Percentiles rank a stretch among this genome's conserved stretches.
Evolutionary conservation across 2,888 invertebrate genomes (phyloP).

Genomic region (Archaeoteleia sp.): DNA sequence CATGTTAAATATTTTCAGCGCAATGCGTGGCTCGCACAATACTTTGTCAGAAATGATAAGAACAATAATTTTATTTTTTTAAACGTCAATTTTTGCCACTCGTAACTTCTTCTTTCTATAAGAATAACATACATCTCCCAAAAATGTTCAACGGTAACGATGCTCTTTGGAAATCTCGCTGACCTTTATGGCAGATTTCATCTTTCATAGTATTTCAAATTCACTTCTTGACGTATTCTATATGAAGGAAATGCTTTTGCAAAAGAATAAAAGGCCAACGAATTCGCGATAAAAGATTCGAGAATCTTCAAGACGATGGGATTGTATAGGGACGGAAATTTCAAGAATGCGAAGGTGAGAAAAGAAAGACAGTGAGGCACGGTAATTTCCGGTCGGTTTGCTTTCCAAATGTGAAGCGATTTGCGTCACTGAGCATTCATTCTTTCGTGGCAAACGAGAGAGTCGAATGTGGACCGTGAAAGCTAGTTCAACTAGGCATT

Average conservation of each 20-base stretch:
- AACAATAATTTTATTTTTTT: too few relatives aligned
- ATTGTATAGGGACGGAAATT: slow-evolving; percentile 3
- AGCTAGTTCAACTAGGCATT: slow-evolving; percentile 42
- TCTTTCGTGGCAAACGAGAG: slow-evolving; percentile 44
- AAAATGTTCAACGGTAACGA: background rate
- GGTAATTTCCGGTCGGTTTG: slow-evolving; percentile 50
- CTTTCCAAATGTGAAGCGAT: slow-evolving; percentile 26
- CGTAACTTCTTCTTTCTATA: too few relatives aligned
- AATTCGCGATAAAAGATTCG: slow-evolving; percentile 12
- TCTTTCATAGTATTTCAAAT: background rate
- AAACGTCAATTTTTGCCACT: too few relatives aligned
- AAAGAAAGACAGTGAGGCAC: slow-evolving; percentile 33
- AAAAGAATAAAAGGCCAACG: slow-evolving; percentile 15
- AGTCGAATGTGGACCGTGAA: slow-evolving; percentile 34
- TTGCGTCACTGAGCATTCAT: slow-evolving; percentile 43
- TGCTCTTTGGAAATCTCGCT: background rate
- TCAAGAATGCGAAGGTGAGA: slow-evolving; percentile 26
- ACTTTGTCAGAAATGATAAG: too few relatives aligned
- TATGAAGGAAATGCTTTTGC: slow-evolving; percentile 2
- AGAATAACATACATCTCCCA: background rate
- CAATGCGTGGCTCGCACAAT: too few relatives aligned
- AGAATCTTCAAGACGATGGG: background rate
- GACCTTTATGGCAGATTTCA: background rate
- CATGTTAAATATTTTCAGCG: too few relatives aligned
- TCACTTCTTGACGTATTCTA: slow-evolving; percentile 1